phyloP scores from a whole-genome alignment of 2,113 vertebrate genomes.

The Papio anubis region DNA sequence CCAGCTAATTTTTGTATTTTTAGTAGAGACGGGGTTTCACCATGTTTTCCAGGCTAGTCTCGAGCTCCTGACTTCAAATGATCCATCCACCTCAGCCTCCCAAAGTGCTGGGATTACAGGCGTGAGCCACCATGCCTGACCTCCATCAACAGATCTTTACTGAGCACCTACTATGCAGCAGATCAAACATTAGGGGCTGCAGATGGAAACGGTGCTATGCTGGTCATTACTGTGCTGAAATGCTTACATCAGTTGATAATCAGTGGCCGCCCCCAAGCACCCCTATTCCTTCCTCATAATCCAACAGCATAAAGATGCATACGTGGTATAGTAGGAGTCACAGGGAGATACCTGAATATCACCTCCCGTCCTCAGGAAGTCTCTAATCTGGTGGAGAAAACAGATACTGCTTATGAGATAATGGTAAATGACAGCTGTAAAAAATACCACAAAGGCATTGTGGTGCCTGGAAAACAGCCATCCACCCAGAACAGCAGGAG shows the following conservation, averaged over 20 bases:
- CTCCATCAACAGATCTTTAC: fast-evolving
- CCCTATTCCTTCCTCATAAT: background rate
- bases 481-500: background rate
- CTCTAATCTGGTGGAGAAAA: background rate
- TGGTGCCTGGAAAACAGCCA: fast-evolving
- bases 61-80: too few relatives aligned
- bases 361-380: background rate
- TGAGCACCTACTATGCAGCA: fast-evolving
- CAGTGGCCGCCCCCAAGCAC: background rate
- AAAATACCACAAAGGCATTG: background rate
- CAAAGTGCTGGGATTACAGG: too few relatives aligned
- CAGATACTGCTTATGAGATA: background rate
- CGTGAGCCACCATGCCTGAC: too few relatives aligned
- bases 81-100: too few relatives aligned
- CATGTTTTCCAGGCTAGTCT: too few relatives aligned
- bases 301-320: background rate
- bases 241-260: background rate
- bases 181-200: fast-evolving
- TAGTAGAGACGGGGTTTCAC: too few relatives aligned
- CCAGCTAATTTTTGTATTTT: too few relatives aligned
- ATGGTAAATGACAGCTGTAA: background rate
- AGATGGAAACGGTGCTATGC: fast-evolving
- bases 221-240: background rate
- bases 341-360: background rate
- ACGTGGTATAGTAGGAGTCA: background rate